Evolutionary conservation across 1,140 invertebrate species (phyloP).

Genomic region (Cherax destructor): DNA sequence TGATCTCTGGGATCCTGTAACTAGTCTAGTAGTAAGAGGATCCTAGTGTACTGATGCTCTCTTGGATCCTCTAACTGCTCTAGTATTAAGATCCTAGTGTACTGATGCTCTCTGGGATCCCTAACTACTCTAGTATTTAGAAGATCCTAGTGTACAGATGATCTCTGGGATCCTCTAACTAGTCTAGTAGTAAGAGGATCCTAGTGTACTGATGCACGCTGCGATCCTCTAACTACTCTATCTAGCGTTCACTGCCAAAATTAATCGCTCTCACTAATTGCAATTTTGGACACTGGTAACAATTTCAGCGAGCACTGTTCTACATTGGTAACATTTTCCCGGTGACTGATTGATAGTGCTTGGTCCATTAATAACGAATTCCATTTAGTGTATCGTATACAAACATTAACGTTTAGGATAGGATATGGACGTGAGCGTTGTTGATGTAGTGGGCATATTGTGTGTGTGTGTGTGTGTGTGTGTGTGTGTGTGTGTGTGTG

Average conservation of each 20-base stretch:
- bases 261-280: constrained; percentile 1
- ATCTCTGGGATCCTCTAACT: no score
- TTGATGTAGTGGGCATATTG: neutral
- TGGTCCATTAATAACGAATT: neutral
- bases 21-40: no score
- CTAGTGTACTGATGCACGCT: neutral
- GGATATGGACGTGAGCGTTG: neutral
- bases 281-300: constrained; percentile 6
- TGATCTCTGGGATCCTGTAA: no score
- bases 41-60: no score
- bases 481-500: neutral
- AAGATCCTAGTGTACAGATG: no score
- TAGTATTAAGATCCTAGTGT: no score
- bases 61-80: neutral
- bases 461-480: neutral
- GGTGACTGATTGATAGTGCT: constrained; percentile 3
- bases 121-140: neutral
- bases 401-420: neutral
- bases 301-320: neutral
- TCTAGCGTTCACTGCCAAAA: neutral
- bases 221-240: neutral
- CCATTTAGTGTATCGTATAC: constrained; percentile 3
- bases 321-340: neutral
- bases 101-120: neutral
- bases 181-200: no score